Conservation (phyloP, 2,888 invertebrate species). For the Eremobia ochroleuca region DNA sequence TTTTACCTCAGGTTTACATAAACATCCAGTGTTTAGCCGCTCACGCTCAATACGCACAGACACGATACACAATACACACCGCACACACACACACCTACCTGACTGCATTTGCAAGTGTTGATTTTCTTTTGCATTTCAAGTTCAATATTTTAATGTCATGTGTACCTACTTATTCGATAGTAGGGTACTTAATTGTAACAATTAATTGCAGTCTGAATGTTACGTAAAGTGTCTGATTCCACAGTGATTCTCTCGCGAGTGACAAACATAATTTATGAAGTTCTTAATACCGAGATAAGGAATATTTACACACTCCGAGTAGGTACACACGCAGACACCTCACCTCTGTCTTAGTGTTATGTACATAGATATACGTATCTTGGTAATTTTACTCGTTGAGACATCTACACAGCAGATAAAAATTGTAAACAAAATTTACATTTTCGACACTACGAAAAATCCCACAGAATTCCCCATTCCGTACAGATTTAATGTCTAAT, state of each 20-base stretch:
- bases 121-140: conserved; percentile 24
- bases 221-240: conserved; percentile 78
- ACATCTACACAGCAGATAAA: conserved; percentile 86
- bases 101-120: neutral
- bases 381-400: conserved; percentile 87
- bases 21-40: neutral
- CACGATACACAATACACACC: too few relatives aligned
- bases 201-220: conserved; percentile 62
- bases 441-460: conserved; percentile 76
- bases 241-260: conserved; percentile 83
- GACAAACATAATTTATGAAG: conserved; percentile 91
- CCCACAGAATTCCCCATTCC: conserved; percentile 73
- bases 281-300: conserved; percentile 90
- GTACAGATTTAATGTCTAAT: conserved; percentile 72
- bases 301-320: conserved; percentile 88
- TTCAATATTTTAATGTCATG: conserved; percentile 31
- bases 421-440: conserved; percentile 82
- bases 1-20: neutral
- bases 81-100: too few relatives aligned
- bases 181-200: conserved; percentile 10
- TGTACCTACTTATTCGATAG: neutral
- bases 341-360: conserved; percentile 87
- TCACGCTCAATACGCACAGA: neutral
- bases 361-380: conserved; percentile 88
- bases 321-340: conserved; percentile 85